Base-by-base conservation (phyloP, 1,140 invertebrate genomes). In the Drosophila bifasciata region DNA sequence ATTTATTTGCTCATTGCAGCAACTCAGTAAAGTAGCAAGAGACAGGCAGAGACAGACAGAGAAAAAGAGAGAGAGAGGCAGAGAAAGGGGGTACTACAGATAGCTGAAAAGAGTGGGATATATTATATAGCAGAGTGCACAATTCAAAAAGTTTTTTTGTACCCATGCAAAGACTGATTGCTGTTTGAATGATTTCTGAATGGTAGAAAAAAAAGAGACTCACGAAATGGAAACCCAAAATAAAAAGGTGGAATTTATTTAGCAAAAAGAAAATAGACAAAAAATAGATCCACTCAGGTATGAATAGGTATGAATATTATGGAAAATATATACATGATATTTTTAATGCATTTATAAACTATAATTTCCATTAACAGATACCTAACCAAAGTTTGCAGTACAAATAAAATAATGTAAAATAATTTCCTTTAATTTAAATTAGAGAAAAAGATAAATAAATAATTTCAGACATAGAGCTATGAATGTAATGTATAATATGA, bases 1-100 rank as follows among this genome's bases (percentile, higher is more conserved):
- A 88, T 88, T 88, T 83, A 88, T 88, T 86, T 85, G 63, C 78
- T 68, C 64, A 67, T 66, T 66, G 67, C 78, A 73, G 57, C 48
- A 51, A 68, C 62, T 76, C 48, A 23, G 9, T 56, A 49, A 40
- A 23, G n/a, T 43, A 7, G 15, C 7, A 5, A 16, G 17, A 55
- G 6, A 43, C 13, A 28, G 11, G n/a, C n/a, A n/a, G n/a, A n/a
- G n/a, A n/a, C n/a, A n/a, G n/a, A n/a, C n/a, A n/a, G n/a, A n/a
- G 19, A 13, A 1, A 46, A 5, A 19, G 5, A 45, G 6, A 3
- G 6, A 45, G 16, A 48, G n/a, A 11, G 4, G 36, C n/a, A n/a
- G n/a, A n/a, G 16, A 45, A 7, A 28, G 39, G 17, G 21, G 17
- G 28, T 21, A 44, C 15, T 41, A 45, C 3, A 60, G 15, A 13